Evolutionary conservation across 2,113 vertebrate genomes (phyloP).

Genomic region (Epinephelus fuscoguttatus): DNA sequence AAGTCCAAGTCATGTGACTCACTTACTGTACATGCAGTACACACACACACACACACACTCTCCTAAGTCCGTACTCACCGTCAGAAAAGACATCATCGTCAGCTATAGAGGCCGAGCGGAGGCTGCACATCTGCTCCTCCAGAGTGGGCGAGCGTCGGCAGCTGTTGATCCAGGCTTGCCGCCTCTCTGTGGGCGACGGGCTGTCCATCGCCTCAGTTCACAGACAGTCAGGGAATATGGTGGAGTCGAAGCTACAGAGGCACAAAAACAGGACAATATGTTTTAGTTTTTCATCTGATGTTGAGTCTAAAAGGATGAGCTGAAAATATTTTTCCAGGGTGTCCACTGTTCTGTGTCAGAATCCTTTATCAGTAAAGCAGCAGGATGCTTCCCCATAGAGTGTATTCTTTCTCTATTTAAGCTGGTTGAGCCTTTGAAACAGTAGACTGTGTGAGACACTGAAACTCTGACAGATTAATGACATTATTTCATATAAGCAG

Average conservation of each 20-base stretch:
- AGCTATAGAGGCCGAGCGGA: slow-evolving; percentile 51
- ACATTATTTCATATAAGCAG: not conserved
- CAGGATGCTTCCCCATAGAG: not conserved
- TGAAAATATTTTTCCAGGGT: not conserved
- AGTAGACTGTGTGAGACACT: not conserved
- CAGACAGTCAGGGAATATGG: not conserved
- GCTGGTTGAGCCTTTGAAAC: not conserved
- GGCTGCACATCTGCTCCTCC: slow-evolving; percentile 64
- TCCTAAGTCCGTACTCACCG: slow-evolving; percentile 74
- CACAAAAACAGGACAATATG: not conserved
- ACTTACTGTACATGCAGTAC: no score
- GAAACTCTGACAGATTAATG: not conserved
- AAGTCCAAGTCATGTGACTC: no score
- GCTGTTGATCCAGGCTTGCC: slow-evolving; percentile 86
- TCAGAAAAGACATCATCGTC: slow-evolving; percentile 87
- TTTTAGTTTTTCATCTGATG: not conserved
- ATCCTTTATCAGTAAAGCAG: not conserved
- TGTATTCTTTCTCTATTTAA: not conserved
- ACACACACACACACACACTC: not conserved
- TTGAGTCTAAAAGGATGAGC: not conserved
- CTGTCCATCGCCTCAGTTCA: slow-evolving; percentile 80
- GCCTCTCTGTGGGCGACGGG: slow-evolving; percentile 82
- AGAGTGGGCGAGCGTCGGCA: slow-evolving; percentile 82
- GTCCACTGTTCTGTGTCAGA: not conserved
- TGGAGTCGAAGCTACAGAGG: not conserved